Evolutionary conservation across 2,797 vertebrate species (phyloP).

Genomic region (Allobates femoralis): DNA sequence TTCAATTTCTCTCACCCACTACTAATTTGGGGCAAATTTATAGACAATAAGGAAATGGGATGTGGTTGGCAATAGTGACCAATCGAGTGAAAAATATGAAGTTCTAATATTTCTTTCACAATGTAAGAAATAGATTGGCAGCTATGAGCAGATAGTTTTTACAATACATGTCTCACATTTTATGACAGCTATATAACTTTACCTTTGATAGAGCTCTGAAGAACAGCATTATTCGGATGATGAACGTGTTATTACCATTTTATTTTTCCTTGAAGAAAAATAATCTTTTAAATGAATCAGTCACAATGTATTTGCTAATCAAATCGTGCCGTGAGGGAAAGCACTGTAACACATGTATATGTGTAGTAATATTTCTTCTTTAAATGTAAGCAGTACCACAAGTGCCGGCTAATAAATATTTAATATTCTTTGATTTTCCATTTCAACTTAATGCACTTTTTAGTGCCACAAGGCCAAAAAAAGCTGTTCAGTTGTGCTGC

Average conservation of each 20-base stretch:
- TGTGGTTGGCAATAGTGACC: too few species aligned
- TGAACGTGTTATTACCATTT: background rate
- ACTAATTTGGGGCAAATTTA: too few species aligned
- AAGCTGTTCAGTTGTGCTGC: constrained; percentile 73
- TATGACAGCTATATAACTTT: background rate
- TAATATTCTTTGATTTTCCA: constrained; percentile 73
- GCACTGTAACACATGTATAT: background rate
- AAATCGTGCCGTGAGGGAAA: background rate
- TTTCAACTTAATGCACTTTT: constrained; percentile 67
- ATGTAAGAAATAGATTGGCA: background rate
- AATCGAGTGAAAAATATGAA: too few species aligned
- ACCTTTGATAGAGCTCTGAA: background rate
- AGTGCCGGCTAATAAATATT: constrained; percentile 49
- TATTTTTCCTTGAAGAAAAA: constrained; percentile 4
- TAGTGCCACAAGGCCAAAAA: constrained; percentile 68
- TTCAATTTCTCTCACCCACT: too few species aligned
- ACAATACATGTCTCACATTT: too few species aligned
- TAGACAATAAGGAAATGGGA: too few species aligned
- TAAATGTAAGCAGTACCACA: background rate
- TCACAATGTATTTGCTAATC: constrained; percentile 6
- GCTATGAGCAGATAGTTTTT: background rate
- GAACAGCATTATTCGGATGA: background rate
- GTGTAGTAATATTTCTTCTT: background rate
- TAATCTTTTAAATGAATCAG: constrained; percentile 14
- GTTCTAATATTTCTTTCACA: background rate